Evolutionary conservation across 2,113 vertebrate species (phyloP), one percentile per base, ranked within the genome.

Genomic region (Caloenas nicobarica): DNA sequence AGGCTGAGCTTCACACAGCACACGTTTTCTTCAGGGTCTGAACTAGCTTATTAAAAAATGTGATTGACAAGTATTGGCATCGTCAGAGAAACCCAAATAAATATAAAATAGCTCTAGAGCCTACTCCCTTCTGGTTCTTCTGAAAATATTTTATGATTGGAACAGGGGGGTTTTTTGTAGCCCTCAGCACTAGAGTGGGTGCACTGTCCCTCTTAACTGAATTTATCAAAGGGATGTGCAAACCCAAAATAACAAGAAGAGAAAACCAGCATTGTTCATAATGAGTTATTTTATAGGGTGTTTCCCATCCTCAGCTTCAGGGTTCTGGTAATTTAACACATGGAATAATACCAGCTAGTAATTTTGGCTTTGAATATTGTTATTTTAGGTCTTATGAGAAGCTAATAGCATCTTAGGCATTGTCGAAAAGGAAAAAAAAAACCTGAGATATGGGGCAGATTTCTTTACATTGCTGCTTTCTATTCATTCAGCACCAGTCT

Each of bases 281-380:
- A 85, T 89, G 73, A 96, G 96, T 95, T 96, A 85, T 97, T 97
- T 97, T 96, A 96, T 87, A 93, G 93, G 96, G 96, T 94, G 96
- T 97, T 97, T 87, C 97, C 93, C 91, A 81, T 89, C 70, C 92
- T 95, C 46, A 93, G 26, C 81, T 96, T 95, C 83, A 89, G 50
- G 77, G 77, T 94, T 94, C 92, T 95, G 89, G 96, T 93, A 96
- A 96, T 89, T 95, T 87, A 96, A 96, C 96, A 96, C 95, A 96
- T 89, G 94, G 40, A 96, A 97, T 94, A 96, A 92, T 93, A 97
- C 84, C 76, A 89, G 86, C 68, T 89, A 95, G 97, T 84, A 95
- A 97, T 94, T 92, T 94, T 96, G 94, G 95, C 95, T 93, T 90
- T 88, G 65, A 81, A 69, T 74, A 31, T 33, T 97, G 93, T 97